A percentile compares a stretch with the other conserved stretches of the same genome.
phyloP scores from a whole-genome alignment of 1,140 invertebrate genomes.

The Orchestia grillus region DNA sequence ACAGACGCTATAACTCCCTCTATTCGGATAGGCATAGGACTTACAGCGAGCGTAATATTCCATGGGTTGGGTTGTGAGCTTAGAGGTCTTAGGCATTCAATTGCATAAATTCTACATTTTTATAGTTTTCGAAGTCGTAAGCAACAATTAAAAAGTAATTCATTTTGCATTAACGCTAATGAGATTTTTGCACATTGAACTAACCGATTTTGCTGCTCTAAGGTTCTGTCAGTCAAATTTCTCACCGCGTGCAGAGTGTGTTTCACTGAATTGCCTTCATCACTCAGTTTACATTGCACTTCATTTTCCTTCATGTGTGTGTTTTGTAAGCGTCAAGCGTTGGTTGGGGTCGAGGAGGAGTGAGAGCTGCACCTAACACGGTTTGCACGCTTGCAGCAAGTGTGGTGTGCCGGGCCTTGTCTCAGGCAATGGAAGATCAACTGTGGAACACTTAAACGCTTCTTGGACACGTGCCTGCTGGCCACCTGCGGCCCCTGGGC shows the following conservation, averaged over 20 bases:
- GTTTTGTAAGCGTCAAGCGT: neutral
- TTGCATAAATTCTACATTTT: neutral
- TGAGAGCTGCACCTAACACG: neutral
- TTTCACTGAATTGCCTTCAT: neutral
- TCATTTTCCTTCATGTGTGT: too few species aligned
- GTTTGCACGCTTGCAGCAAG: conserved; percentile 75
- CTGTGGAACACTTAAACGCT: conserved; percentile 73
- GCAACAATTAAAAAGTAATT: neutral
- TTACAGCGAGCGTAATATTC: too few species aligned
- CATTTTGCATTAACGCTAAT: neutral
- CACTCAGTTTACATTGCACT: neutral
- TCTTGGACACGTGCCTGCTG: conserved; percentile 73
- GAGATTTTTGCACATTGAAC: neutral
- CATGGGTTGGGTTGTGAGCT: too few species aligned
- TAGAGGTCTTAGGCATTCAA: too few species aligned
- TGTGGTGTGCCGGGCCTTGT: conserved; percentile 80
- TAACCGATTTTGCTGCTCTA: neutral
- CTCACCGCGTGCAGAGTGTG: neutral
- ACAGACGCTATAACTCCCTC: too few species aligned
- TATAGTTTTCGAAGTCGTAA: neutral
- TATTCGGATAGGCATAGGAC: too few species aligned
- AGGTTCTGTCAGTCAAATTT: neutral
- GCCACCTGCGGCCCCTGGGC: conserved; percentile 77
- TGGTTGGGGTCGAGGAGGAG: neutral
- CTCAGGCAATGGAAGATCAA: conserved; percentile 79